phyloP scores from a whole-genome alignment of 1,140 invertebrate species.

The Drosophila sturtevanti region DNA sequence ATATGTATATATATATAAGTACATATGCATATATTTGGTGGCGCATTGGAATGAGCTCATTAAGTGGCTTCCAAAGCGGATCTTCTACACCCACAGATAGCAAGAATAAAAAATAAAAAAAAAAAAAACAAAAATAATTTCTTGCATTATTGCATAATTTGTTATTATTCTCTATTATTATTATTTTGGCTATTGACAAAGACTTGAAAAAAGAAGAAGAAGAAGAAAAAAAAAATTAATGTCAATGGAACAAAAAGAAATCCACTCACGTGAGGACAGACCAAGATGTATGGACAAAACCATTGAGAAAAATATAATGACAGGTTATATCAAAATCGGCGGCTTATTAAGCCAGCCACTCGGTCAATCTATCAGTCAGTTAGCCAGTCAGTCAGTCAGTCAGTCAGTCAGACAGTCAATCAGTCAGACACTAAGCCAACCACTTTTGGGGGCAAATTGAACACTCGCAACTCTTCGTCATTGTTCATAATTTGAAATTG shows the following conservation, averaged over 20 bases:
- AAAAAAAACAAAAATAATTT: background rate
- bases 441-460: conserved; percentile 43
- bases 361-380: conserved; percentile 20
- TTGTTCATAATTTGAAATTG: conserved; percentile 74
- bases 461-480: conserved; percentile 30
- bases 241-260: conserved; percentile 68
- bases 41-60: conserved; percentile 57
- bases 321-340: conserved; percentile 24
- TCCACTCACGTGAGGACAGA: conserved; percentile 54
- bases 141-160: conserved; percentile 65
- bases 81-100: conserved; percentile 60
- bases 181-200: conserved; percentile 35
- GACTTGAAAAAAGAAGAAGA: conserved; percentile 36
- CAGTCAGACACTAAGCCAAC: conserved; percentile 19
- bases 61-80: conserved; percentile 55
- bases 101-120: background rate
- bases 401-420: conserved; percentile 30
- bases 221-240: conserved; percentile 46
- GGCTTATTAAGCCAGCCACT: conserved; percentile 40
- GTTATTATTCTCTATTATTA: conserved; percentile 27
- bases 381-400: conserved; percentile 21
- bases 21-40: background rate
- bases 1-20: background rate
- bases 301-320: conserved; percentile 43
- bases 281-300: conserved; percentile 23